Evolutionary conservation across 2,113 vertebrate species (phyloP).

Genomic region (Rhinoderma darwinii): DNA sequence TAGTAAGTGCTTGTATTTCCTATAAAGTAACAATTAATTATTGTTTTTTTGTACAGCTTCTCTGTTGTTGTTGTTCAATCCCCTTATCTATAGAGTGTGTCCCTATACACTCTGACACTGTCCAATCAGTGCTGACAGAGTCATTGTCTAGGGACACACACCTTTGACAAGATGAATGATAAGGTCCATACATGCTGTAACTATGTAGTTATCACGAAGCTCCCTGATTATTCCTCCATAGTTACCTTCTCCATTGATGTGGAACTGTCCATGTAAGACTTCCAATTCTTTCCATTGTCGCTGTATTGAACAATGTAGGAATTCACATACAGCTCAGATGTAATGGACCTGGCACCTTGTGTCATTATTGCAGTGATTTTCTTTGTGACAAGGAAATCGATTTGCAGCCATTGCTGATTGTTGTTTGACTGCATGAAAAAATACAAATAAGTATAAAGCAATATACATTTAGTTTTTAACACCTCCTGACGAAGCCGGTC

Average conservation of each 20-base stretch:
- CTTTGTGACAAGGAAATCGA: constrained; percentile 82
- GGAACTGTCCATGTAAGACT: constrained; percentile 75
- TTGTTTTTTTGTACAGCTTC: too few relatives aligned
- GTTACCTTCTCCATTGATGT: constrained; percentile 77
- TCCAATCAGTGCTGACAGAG: too few relatives aligned
- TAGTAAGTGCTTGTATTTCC: too few relatives aligned
- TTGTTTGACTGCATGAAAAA: constrained; percentile 76
- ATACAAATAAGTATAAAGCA: background rate
- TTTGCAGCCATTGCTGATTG: constrained; percentile 88
- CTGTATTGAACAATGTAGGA: constrained; percentile 82
- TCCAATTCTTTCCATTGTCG: constrained; percentile 80
- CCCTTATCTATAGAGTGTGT: too few relatives aligned
- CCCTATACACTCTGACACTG: too few relatives aligned
- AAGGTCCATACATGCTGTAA: too few relatives aligned
- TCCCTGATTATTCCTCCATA: background rate
- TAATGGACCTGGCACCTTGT: constrained; percentile 83
- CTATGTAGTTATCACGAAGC: too few relatives aligned
- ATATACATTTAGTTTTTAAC: background rate
- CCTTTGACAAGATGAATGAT: background rate
- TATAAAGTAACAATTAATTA: too few relatives aligned
- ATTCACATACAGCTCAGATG: constrained; percentile 81
- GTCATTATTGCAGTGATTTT: constrained; percentile 91
- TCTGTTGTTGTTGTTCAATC: too few relatives aligned
- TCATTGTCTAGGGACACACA: too few relatives aligned
- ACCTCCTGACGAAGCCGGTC: too few relatives aligned